Evolutionary conservation across 2,888 invertebrate species (phyloP).

Genomic region (Chironomus tentans): DNA sequence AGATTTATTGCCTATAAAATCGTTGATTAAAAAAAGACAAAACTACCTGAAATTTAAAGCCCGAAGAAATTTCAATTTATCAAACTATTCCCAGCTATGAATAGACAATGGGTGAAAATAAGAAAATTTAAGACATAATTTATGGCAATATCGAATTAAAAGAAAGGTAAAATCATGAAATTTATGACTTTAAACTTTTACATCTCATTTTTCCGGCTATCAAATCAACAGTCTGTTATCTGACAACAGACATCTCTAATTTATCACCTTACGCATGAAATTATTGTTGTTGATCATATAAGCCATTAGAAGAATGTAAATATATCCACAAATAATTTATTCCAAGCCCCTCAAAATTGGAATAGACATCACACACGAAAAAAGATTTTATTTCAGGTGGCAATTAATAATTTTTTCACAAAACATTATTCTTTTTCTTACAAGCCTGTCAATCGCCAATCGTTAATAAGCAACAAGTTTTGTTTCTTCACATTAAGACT

Average conservation of each 20-base stretch:
- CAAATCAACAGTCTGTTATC: neutral
- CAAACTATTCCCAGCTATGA: too few relatives aligned
- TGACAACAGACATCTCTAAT: neutral
- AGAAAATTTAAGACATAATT: neutral
- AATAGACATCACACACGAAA: neutral
- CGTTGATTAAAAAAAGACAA: too few relatives aligned
- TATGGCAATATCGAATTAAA: neutral
- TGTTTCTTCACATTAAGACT: neutral
- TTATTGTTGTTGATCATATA: neutral
- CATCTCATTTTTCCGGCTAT: neutral
- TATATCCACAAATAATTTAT: neutral
- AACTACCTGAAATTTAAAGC: too few relatives aligned
- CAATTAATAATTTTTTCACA: constrained; percentile 16
- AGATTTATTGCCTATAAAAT: too few relatives aligned
- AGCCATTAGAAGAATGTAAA: neutral
- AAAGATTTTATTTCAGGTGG: constrained; percentile 1
- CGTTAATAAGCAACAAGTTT: neutral
- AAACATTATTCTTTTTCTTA: neutral
- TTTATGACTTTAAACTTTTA: too few relatives aligned
- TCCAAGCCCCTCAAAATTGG: neutral
- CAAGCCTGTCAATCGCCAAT: neutral
- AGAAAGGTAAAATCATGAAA: too few relatives aligned
- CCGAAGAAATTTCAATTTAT: too few relatives aligned
- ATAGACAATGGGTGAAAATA: neutral
- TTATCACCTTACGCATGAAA: neutral